Evolutionary conservation across 1,140 invertebrate genomes (phyloP).

Genomic region (Halyomorpha halys): DNA sequence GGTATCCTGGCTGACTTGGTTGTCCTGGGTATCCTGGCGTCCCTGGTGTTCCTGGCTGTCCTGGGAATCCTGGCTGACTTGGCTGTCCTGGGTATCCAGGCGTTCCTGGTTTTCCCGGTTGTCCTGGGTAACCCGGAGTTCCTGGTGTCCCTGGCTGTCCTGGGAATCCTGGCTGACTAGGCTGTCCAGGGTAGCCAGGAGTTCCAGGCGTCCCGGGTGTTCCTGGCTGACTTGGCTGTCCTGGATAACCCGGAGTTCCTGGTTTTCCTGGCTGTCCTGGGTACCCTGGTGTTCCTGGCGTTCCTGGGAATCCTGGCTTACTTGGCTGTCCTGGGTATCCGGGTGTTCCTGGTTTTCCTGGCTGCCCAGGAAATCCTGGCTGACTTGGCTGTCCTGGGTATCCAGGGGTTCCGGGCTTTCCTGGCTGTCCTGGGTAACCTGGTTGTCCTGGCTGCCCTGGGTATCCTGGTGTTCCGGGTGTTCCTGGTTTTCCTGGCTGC

Average conservation of each 20-base stretch:
- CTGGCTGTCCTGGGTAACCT: constrained; percentile 29
- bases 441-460: constrained; percentile 32
- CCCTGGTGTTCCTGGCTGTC: constrained; percentile 25
- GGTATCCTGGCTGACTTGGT: constrained; percentile 29
- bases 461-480: constrained; percentile 24
- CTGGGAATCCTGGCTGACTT: constrained; percentile 29
- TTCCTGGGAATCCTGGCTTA: constrained; percentile 29
- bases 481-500: constrained; percentile 22
- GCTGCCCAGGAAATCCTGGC: constrained; percentile 27
- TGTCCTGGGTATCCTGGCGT: constrained; percentile 28
- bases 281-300: constrained; percentile 28
- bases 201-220: constrained; percentile 8
- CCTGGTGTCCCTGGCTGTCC: constrained; percentile 15
- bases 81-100: constrained; percentile 31
- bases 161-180: constrained; percentile 28
- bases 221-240: constrained; percentile 29
- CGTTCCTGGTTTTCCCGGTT: constrained; percentile 27
- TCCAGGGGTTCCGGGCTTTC: constrained; percentile 30
- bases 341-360: constrained; percentile 33
- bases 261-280: constrained; percentile 30
- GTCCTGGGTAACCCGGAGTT: constrained; percentile 18
- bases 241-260: constrained; percentile 30
- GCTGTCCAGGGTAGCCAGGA: constrained; percentile 14
- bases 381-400: constrained; percentile 30
- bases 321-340: constrained; percentile 30